Percentiles rank a stretch among this genome's conserved stretches.
Conservation (phyloP, 2,113 vertebrate species). For the Aix galericulata region DNA sequence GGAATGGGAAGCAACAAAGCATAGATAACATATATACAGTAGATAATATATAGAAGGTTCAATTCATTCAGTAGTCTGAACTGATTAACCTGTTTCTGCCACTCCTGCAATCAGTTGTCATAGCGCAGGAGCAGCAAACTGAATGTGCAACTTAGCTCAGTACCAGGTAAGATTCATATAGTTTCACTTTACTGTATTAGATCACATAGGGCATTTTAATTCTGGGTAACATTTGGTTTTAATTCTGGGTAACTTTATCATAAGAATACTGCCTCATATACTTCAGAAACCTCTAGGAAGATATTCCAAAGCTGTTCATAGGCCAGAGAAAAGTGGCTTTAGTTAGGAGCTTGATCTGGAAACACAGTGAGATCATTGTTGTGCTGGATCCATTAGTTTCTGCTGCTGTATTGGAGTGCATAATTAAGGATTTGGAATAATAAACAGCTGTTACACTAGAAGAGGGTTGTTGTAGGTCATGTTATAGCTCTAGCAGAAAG, state of each 20-base stretch:
- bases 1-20: background rate
- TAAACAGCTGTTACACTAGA: background rate
- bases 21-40: background rate
- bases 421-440: background rate
- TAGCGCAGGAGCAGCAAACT: background rate
- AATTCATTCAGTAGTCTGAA: background rate
- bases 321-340: background rate
- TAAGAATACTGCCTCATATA: background rate
- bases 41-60: background rate
- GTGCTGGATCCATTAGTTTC: background rate
- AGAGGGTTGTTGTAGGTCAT: background rate
- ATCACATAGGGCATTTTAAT: background rate
- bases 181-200: background rate
- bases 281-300: background rate
- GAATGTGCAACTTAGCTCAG: background rate
- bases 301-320: background rate
- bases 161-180: background rate
- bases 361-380: background rate
- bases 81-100: background rate
- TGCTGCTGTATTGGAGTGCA: background rate
- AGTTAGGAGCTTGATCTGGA: background rate
- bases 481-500: background rate
- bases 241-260: background rate
- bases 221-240: background rate
- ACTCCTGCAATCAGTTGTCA: rapidly evolving